These are phyloP conservation scores for Helobdella robusta DNA, from an alignment of 2,888 invertebrate genomes.

Conservation along the genomic window DNA sequence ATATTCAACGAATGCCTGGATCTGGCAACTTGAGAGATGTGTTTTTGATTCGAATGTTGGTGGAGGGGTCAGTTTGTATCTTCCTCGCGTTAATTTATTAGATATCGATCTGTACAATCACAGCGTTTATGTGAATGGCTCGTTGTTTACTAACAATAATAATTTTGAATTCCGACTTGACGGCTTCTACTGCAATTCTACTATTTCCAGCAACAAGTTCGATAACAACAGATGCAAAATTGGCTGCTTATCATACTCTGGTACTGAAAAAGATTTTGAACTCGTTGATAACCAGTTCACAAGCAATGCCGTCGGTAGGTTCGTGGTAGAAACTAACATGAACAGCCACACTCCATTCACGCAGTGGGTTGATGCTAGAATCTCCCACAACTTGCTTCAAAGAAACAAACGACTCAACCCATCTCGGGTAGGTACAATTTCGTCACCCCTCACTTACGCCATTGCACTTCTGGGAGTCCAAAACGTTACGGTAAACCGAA, in stretches of 20 bases:
- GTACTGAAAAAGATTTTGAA: conserved; percentile 90
- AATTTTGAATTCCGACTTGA: conserved; percentile 75
- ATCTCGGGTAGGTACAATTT: conserved; percentile 24
- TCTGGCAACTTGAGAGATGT: conserved; percentile 79
- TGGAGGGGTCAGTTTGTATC: conserved; percentile 75
- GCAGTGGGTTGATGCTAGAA: conserved; percentile 54
- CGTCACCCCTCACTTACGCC: conserved; percentile 56
- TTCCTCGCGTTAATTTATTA: conserved; percentile 61
- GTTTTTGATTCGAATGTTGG: conserved; percentile 72
- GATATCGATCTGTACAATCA: conserved; percentile 52
- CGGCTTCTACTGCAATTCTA: conserved; percentile 84
- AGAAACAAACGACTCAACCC: conserved; percentile 35
- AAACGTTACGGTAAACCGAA: conserved; percentile 77
- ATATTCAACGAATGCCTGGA: conserved; percentile 91
- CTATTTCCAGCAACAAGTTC: conserved; percentile 74
- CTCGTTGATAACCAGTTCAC: conserved; percentile 71
- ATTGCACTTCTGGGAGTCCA: conserved; percentile 88
- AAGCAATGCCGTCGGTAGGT: conserved; percentile 65
- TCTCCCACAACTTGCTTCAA: conserved; percentile 38
- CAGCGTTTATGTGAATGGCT: conserved; percentile 74
- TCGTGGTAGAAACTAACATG: conserved; percentile 74
- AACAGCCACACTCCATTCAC: conserved; percentile 75
- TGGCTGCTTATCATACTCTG: conserved; percentile 54
- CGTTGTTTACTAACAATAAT: conserved; percentile 74
- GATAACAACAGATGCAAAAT: conserved; percentile 68